Percentiles rank a stretch among this genome's conserved stretches.
Evolutionary conservation across 2,888 invertebrate genomes (phyloP).

Genomic region (Diarsia dahlii): DNA sequence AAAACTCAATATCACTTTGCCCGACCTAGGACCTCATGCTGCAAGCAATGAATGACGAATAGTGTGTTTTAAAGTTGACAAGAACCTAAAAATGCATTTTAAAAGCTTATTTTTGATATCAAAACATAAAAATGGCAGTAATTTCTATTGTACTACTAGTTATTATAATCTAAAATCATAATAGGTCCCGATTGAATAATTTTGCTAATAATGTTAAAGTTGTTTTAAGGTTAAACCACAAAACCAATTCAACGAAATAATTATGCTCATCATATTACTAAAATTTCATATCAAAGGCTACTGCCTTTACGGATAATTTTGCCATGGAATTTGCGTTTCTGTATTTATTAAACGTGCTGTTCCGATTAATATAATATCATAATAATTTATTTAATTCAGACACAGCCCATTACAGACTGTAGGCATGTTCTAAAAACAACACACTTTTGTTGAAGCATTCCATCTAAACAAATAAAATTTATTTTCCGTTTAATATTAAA

Average conservation of each 20-base stretch:
- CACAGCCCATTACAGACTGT: too few species aligned
- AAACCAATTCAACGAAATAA: constrained; percentile 47
- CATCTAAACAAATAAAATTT: too few species aligned
- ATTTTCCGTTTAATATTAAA: too few species aligned
- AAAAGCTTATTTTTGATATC: neutral
- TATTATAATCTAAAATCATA: constrained; percentile 26
- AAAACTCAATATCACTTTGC: too few species aligned
- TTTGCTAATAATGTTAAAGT: constrained; percentile 32
- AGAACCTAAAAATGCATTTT: neutral
- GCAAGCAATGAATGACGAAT: neutral
- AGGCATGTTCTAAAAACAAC: too few species aligned
- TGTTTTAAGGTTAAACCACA: constrained; percentile 35
- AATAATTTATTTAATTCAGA: too few species aligned
- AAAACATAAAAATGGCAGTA: neutral
- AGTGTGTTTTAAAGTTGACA: neutral
- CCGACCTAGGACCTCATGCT: too few species aligned
- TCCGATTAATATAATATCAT: neutral
- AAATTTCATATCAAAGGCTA: constrained; percentile 34
- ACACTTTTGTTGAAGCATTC: too few species aligned
- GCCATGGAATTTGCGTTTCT: constrained; percentile 14
- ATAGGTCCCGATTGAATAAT: constrained; percentile 23
- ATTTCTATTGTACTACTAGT: neutral
- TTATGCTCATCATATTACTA: constrained; percentile 32
- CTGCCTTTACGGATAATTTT: constrained; percentile 15
- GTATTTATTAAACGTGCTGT: constrained; percentile 16